Percentiles rank a stretch among this genome's conserved stretches.
Conservation (phyloP, 2,888 invertebrate genomes). For the Drosophila nr. fundita region DNA sequence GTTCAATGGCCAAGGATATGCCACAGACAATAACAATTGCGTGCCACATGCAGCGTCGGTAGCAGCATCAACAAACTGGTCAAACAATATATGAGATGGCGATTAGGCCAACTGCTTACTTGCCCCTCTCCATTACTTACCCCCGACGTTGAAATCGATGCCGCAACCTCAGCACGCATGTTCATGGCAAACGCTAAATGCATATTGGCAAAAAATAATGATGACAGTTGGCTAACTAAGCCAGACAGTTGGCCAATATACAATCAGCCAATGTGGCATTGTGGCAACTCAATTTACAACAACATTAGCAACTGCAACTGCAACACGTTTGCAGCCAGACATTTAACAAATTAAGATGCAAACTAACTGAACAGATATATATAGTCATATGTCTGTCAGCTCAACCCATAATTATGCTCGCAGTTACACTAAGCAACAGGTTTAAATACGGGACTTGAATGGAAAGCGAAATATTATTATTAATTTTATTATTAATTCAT, state of each 20-base stretch:
- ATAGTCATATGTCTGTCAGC: constrained; percentile 34
- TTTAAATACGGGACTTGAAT: rapidly evolving
- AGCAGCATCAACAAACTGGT: constrained; percentile 28
- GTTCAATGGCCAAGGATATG: constrained; percentile 77
- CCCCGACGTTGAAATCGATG: constrained; percentile 34
- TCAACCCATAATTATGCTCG: not conserved
- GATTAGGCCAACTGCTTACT: constrained; percentile 68
- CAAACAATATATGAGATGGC: constrained; percentile 64
- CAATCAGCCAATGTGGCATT: constrained; percentile 43
- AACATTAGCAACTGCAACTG: constrained; percentile 14
- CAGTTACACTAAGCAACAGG: constrained; percentile 20
- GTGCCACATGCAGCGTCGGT: constrained; percentile 68
- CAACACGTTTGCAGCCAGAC: constrained; percentile 44
- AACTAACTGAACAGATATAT: constrained; percentile 23
- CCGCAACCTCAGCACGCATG: constrained; percentile 64
- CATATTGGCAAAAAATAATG: constrained; percentile 76
- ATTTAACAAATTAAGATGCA: constrained; percentile 74
- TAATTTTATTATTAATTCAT: too few species aligned
- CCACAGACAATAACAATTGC: constrained; percentile 66
- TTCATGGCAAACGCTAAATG: constrained; percentile 73
- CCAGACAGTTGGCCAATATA: constrained; percentile 51
- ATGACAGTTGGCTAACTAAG: constrained; percentile 78
- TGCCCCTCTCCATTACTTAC: not conserved
- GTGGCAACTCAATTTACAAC: constrained; percentile 35
- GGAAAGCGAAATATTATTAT: too few species aligned